Conservation (phyloP, 2,113 vertebrate genomes). For the Heterotilapia buettikoferi region DNA sequence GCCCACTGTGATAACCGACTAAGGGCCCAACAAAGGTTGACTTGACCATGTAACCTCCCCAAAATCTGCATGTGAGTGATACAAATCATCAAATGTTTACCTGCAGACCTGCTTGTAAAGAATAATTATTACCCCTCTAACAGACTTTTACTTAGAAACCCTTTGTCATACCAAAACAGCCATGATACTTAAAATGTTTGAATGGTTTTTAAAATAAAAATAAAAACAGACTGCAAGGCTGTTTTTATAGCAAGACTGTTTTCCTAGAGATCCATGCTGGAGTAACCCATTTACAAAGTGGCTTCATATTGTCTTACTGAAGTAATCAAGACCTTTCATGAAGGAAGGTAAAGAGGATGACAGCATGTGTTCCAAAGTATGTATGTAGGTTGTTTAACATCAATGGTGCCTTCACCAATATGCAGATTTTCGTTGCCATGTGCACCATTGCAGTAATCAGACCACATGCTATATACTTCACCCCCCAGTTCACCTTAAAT, state of each 20-base stretch:
- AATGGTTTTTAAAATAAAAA: neutral
- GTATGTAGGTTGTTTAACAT: neutral
- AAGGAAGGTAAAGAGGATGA: neutral
- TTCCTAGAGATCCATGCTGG: neutral
- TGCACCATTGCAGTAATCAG: neutral
- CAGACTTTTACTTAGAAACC: neutral
- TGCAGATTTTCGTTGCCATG: neutral
- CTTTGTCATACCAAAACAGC: neutral
- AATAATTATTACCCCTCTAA: neutral
- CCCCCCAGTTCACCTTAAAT: neutral
- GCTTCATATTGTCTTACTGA: neutral
- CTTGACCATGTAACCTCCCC: neutral
- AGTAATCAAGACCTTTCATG: neutral
- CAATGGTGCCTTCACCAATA: neutral
- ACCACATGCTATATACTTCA: too few species aligned
- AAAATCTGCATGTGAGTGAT: neutral
- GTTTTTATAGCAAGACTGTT: fast-evolving
- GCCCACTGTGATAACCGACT: constrained; percentile 20
- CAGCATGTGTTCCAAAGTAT: neutral
- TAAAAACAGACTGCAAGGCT: neutral
- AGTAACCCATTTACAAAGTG: neutral
- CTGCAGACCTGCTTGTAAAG: neutral
- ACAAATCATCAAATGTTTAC: neutral
- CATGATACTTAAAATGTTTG: neutral
- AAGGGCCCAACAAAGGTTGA: neutral